Base-by-base conservation (phyloP, 2,888 invertebrate genomes). In the Unio delphinus region DNA sequence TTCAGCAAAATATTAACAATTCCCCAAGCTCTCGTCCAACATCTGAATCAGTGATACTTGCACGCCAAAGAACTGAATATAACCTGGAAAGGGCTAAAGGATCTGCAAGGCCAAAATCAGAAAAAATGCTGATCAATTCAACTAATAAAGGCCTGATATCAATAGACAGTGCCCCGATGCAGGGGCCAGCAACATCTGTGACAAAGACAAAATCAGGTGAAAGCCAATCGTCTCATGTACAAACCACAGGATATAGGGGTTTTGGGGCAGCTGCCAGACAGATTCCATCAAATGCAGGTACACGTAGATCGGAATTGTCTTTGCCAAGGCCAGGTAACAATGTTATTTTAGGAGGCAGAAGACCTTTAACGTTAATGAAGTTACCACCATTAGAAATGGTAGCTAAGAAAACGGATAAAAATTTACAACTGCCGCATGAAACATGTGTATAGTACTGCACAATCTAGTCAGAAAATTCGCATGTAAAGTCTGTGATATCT, bases 361-460 rank as follows among this genome's bases (percentile, higher is more conserved):
- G 76, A 57, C 67, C 73, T 17, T 68, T 79, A 26, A 71, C 79
- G n/a, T 66, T 81, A 28, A 81, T 81, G 81, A 81, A 81, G 55
- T 72, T 81, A 60, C 81, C 81, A 23, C 77, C 81, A 8, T 63
- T 81, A 28, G 81, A 81, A 6, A 57, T 77, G 20, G 75, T 65
- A 23, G 74, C 74, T 3, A 76, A 76, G 65, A 75, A 74, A 66
- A 74, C 74, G 60, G 71, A 72, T 23, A 78, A 78, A 57, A 68
- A 76, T 30, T 77, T 74, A 28, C 65, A 79, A 64, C 61, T 68
- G 45, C 76, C 67, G 63, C 72, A 73, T 64, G 78, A 73, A 65
- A 75, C 74, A 7, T 75, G 74, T 70, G 75, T 78, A 62, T 77
- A 73, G 74, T 71, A 45, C 45, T 11, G 11, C 8, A 8, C 45